Percentiles rank a stretch among this genome's conserved stretches.
Evolutionary conservation across 2,888 invertebrate species (phyloP).

Genomic region (Sinodicranocentrus sp.): DNA sequence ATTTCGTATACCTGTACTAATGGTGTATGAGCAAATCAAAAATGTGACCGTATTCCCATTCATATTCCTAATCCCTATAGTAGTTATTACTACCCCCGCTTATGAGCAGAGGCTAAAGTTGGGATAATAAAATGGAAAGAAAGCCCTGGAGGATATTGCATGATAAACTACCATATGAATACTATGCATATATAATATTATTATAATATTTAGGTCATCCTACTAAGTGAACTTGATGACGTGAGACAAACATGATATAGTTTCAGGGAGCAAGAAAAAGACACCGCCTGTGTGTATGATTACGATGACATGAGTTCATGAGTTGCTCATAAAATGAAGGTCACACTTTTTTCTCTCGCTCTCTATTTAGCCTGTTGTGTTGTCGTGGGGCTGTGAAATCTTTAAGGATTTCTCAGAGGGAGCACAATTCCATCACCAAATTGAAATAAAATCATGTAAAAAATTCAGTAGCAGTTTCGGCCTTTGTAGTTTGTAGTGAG

Average conservation of each 20-base stretch:
- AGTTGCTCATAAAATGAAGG: too few relatives aligned
- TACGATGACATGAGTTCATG: constrained; percentile 17
- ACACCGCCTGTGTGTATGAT: background rate
- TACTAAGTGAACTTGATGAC: constrained; percentile 21
- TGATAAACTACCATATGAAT: background rate
- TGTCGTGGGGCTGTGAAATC: background rate
- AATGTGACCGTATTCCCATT: too few relatives aligned
- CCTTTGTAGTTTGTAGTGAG: constrained; percentile 15
- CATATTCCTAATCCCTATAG: too few relatives aligned
- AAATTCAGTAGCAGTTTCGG: background rate
- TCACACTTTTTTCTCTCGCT: background rate
- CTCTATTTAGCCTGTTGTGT: background rate
- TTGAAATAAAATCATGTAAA: background rate
- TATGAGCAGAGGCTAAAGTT: too few relatives aligned
- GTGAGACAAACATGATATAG: constrained; percentile 28
- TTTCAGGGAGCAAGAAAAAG: background rate
- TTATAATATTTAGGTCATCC: constrained; percentile 9
- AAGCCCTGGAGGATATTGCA: constrained; percentile 18
- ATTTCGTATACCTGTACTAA: background rate
- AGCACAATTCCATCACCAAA: background rate
- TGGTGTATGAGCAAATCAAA: background rate
- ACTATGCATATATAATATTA: background rate
- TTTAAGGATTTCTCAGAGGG: background rate
- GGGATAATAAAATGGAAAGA: constrained; percentile 12
- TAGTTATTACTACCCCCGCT: too few relatives aligned